Base-by-base conservation (phyloP, 2,797 vertebrate species). In the Manis javanica region DNA sequence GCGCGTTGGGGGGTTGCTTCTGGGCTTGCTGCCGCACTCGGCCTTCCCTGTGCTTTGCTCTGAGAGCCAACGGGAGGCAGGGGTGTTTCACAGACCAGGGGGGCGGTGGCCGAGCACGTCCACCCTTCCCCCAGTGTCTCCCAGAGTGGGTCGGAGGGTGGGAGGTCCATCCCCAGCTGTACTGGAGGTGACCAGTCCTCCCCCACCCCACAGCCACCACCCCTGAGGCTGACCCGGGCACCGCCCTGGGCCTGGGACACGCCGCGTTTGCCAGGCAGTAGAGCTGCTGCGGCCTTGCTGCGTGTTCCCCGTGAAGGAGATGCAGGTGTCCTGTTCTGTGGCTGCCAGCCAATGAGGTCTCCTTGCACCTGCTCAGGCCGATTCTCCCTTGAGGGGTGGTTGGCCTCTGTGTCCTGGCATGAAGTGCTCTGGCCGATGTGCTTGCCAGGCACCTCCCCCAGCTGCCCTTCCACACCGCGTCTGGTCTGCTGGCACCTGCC, bases 221-320 rank as follows among this genome's bases (percentile, higher is more conserved):
- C 11, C 46, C 46, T 46, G 46, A 46, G 46, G 46, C 12, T 46
- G 46, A 46, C 46, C 46, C 46, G 10, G 11, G 46, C 46, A 46
- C 46, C 46, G 9, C 46, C 46, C 46, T 46, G 10, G 12, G 11
- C 46, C 46, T 46, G 46, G 46, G 46, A 46, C 10, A 10, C 46
- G 10, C 46, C 37, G 1, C 37, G 71, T 88, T 39, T 55, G 29
- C 57, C 51, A 26, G 19, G 77, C 0, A 8, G 51, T 16, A 29
- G 42, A 12, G 24, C 15, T 18, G 0, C 42, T 5, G 1, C 42
- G n/a, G 8, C 63, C 89, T 82, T 26, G 34, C 89, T 46, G 1
- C 72, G 8, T 7, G 7, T n/a, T 14, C 7, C 16, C 61, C 1
- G 0, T 42, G 13, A 31, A 3, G 0, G 10, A 10, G 7, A 34